Evolutionary conservation across 2,888 invertebrate genomes (phyloP), one percentile per base, ranked within the genome.

Genomic region (Trissolcus brochymenae): DNA sequence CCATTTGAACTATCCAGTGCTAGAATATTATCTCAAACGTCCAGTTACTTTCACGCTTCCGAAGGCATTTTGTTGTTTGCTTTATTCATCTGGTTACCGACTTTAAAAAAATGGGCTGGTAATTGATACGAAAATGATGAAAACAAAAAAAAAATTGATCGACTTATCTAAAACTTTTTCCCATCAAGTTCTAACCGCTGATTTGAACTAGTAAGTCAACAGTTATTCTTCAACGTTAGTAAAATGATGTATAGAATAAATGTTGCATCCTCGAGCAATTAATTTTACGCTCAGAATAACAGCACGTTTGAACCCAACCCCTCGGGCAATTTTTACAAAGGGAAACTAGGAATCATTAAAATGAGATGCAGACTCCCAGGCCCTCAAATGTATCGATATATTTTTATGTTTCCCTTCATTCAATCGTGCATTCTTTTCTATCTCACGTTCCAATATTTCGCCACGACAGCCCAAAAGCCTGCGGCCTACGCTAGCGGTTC

Each of bases 401-500:
- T 61, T 56, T 60, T 43, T 61, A 46, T 55, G 60, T 19, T 55
- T 55, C 51, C 43, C 35, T 71, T 11, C 50, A 71, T 71, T 64
- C 57, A 57, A 71, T 64, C 35, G 51, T 14, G 35, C 16, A 43
- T 71, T 49, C 54, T 56, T 62, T 70, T 71, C 56, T 56, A 21
- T 57, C 17, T 21, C 55, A 17, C 25, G 46, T 62, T 70, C 53
- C 62, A 62, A 64, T 64, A 71, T 64, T 70, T 70, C 70, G 62
- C 62, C 51, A 70, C 50, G 56, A 56, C 55, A 60, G 35, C 43
- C 53, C 59, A 56, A 67, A 67, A 68, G 70, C 61, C 70, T 25
- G 70, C 50, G 14, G 70, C 61, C 70, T 56, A 62, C n/a, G 6
- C 17, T 35, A 51, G 41, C 40, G 41, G n/a, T 62, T 55, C 46